These are phyloP conservation scores for Linyphia triangularis DNA, from an alignment of 2,888 invertebrate species.

Conservation along the genomic window DNA sequence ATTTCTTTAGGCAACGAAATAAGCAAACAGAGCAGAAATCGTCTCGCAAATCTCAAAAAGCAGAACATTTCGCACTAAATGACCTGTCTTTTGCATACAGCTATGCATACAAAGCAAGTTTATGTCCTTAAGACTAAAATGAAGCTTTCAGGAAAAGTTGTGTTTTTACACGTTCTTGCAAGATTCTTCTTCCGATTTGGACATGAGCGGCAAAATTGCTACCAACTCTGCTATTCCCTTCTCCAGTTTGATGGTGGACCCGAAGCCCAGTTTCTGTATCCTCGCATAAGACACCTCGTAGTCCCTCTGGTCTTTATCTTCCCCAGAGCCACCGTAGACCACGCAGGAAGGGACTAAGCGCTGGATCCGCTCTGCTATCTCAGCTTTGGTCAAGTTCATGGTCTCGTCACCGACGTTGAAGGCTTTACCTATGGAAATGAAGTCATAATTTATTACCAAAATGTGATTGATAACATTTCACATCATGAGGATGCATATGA, in stretches of 20 bases:
- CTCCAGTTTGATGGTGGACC: slow-evolving; percentile 78
- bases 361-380: slow-evolving; percentile 79
- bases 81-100: too few species aligned
- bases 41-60: too few species aligned
- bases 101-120: too few species aligned
- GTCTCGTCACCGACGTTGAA: slow-evolving; percentile 80
- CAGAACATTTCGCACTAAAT: too few species aligned
- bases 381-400: slow-evolving; percentile 80
- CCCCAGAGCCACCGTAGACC: slow-evolving; percentile 77
- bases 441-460: too few species aligned
- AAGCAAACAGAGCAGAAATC: too few species aligned
- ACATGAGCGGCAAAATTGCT: slow-evolving; percentile 78
- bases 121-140: too few species aligned
- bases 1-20: too few species aligned
- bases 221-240: slow-evolving; percentile 79
- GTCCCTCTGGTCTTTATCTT: slow-evolving; percentile 80
- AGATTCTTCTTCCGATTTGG: slow-evolving; percentile 68
- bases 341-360: slow-evolving; percentile 78
- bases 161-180: slow-evolving; percentile 75
- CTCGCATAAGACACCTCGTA: slow-evolving; percentile 80
- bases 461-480: too few species aligned
- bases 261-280: slow-evolving; percentile 79
- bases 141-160: too few species aligned
- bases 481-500: too few species aligned
- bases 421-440: slow-evolving; percentile 78